Evolutionary conservation across 2,888 invertebrate genomes (phyloP).

Genomic region (Lasius fuliginosus): DNA sequence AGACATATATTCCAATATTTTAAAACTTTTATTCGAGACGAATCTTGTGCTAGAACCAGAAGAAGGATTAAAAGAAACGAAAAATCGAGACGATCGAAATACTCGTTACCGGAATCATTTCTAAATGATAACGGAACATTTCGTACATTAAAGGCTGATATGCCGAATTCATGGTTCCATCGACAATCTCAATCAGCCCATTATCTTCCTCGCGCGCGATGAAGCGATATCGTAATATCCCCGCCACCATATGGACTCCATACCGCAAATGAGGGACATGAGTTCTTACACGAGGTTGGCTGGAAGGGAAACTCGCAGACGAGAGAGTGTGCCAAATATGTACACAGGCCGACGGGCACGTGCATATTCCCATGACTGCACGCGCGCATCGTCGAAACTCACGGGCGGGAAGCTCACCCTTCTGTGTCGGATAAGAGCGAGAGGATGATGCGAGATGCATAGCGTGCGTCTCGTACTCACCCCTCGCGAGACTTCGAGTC

Average conservation of each 20-base stretch:
- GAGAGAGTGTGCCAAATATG: slow-evolving; percentile 54
- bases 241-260: slow-evolving; percentile 15
- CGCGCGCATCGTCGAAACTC: slow-evolving; percentile 21
- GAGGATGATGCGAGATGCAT: slow-evolving; percentile 46
- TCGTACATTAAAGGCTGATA: slow-evolving; percentile 12
- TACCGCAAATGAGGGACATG: slow-evolving; percentile 43
- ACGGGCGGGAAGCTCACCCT: slow-evolving; percentile 15
- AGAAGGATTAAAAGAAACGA: neutral
- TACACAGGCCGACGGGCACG: slow-evolving; percentile 44
- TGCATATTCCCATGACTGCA: slow-evolving; percentile 27
- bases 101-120: neutral
- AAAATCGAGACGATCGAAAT: neutral
- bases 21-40: neutral
- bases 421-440: slow-evolving; percentile 41
- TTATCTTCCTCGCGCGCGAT: slow-evolving; percentile 2
- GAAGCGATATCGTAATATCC: slow-evolving; percentile 36
- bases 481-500: slow-evolving; percentile 27
- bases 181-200: slow-evolving; percentile 1
- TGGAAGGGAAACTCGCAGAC: neutral
- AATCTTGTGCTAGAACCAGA: neutral
- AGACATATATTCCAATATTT: neutral
- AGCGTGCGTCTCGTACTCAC: slow-evolving; percentile 59
- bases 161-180: neutral
- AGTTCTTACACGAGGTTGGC: slow-evolving; percentile 33
- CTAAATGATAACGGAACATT: neutral